Evolutionary conservation across 1,140 invertebrate species (phyloP).

Genomic region (Stenopsyche tienmushanensis): DNA sequence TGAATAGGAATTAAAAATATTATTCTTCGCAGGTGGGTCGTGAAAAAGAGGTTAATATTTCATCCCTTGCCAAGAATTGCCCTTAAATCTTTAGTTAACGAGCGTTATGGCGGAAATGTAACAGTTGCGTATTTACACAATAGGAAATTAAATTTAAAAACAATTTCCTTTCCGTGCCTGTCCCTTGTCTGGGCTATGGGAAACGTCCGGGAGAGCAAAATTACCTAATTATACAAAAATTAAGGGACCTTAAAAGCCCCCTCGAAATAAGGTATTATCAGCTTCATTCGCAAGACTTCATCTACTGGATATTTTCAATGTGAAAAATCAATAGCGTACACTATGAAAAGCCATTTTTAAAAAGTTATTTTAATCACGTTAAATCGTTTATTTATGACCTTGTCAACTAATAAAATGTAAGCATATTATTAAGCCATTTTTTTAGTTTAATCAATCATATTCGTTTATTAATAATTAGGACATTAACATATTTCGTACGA

Average conservation of each 20-base stretch:
- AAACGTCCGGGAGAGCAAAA: constrained; percentile 15
- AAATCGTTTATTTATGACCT: too few relatives aligned
- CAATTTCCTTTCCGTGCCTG: constrained; percentile 29
- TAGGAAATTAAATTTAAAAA: constrained; percentile 37
- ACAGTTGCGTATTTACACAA: constrained; percentile 35
- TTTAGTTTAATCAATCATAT: too few relatives aligned
- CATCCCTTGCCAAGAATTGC: constrained; percentile 28
- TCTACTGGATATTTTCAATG: background rate
- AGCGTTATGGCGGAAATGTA: constrained; percentile 31
- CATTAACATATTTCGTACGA: too few relatives aligned
- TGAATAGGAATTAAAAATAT: background rate
- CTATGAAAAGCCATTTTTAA: too few relatives aligned
- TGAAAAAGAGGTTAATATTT: constrained; percentile 23
- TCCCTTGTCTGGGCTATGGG: constrained; percentile 9
- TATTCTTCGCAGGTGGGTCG: background rate
- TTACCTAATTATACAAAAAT: constrained; percentile 32
- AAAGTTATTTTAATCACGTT: too few relatives aligned
- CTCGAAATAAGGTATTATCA: constrained; percentile 17
- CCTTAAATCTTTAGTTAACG: constrained; percentile 33
- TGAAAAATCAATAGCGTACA: background rate
- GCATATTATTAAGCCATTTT: too few relatives aligned
- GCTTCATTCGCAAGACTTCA: background rate
- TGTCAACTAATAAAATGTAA: too few relatives aligned
- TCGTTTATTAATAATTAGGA: too few relatives aligned
- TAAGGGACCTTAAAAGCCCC: constrained; percentile 21